Base-by-base conservation (phyloP, 2,113 vertebrate genomes). In the Brachyistius frenatus region DNA sequence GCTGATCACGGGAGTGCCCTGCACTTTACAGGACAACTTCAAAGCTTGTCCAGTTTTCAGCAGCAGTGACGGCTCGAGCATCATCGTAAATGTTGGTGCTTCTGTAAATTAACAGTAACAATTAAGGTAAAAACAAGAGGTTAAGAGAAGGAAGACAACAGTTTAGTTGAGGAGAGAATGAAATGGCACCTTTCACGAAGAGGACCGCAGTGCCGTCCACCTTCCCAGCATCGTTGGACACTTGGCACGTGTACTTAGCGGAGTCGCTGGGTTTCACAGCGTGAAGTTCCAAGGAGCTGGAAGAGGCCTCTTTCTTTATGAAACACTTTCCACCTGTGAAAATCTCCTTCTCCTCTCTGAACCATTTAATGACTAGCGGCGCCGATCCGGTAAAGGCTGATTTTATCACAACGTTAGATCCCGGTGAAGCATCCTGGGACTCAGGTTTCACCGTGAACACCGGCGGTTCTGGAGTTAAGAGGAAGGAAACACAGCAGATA, bases 171-270 rank as follows among this genome's bases (percentile, higher is more conserved):
- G 36, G 23, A 62, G 87, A 89, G 81, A 92, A 0, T 2, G 84
- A 95, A 90, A 80, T 52, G 4, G 88, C 91, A 99, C 98, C 98
- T 99, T 98, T 98, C 0, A 99, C 97, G 94, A 98, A 97, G 74
- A 99, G 95, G 80, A 93, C 92, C 81, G 95, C 94, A 62, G 94
- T 97, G 91, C 96, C 95, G 30, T 95, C 95, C 89, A 95, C 95
- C 54, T 94, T 95, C 67, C 98, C 98, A 1, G 96, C 96, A 9
- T 96, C 89, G 0, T 99, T 99, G 89, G 95, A 95, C 47, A 98
- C 95, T 93, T 97, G 96, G 90, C 97, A 99, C 0, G 92, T 96
- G 23, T 98, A 99, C 68, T 94, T 95, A 75, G 95, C 96, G 0
- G 97, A 97, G 79, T 98, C 96, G 0, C 92, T 76, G 32, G 95